These are phyloP conservation scores for Helostoma temminkii DNA, from an alignment of 2,797 vertebrate genomes.

Conservation along the genomic window DNA sequence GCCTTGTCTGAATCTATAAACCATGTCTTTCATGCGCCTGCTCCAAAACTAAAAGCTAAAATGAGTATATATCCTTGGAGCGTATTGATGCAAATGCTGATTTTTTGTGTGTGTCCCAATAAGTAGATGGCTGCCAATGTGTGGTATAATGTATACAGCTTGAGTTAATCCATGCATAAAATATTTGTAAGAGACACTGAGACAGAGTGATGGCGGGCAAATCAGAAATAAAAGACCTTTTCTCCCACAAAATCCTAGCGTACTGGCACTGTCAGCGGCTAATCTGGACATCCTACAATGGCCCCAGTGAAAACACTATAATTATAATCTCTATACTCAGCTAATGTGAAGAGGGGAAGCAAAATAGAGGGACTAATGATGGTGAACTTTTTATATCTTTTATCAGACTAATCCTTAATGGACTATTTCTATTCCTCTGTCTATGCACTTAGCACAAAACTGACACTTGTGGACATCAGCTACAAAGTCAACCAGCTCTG, in stretches of 20 bases:
- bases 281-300: conserved; percentile 61
- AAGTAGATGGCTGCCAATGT: conserved; percentile 58
- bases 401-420: conserved; percentile 55
- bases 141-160: conserved; percentile 61
- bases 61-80: conserved; percentile 51
- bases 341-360: conserved; percentile 56
- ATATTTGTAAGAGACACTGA: conserved; percentile 53
- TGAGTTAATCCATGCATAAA: conserved; percentile 73
- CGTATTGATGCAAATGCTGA: conserved; percentile 47
- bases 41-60: conserved; percentile 53
- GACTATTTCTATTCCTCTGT: conserved; percentile 36
- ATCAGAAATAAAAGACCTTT: conserved; percentile 42
- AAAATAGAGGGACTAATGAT: conserved; percentile 54
- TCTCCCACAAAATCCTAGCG: conserved; percentile 45
- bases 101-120: conserved; percentile 40
- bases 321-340: conserved; percentile 60
- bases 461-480: conserved; percentile 47
- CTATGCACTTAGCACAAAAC: conserved; percentile 29
- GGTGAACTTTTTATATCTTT: conserved; percentile 51
- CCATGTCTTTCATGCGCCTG: conserved; percentile 21
- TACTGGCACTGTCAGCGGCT: conserved; percentile 47
- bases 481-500: conserved; percentile 41
- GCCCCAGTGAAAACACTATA: conserved; percentile 60
- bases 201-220: conserved; percentile 28
- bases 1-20: conserved; percentile 53